These are phyloP conservation scores for Pantherophis vulpinus DNA, from an alignment of 2,797 vertebrate genomes.

Conservation along the genomic window DNA sequence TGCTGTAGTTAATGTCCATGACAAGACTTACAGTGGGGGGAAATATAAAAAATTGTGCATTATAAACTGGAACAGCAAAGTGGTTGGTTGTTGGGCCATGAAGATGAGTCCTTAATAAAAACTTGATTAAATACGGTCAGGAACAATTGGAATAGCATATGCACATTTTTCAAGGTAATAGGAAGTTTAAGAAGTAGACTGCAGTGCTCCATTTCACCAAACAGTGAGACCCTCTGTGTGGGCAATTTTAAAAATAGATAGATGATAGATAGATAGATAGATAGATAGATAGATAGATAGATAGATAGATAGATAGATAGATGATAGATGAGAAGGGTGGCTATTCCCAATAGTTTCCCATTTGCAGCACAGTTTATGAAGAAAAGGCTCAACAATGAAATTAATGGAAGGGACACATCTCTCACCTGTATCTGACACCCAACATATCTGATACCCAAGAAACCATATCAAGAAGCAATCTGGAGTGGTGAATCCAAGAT, in stretches of 20 bases:
- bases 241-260: not conserved
- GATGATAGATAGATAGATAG: too few relatives aligned
- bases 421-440: too few relatives aligned
- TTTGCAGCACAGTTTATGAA: not conserved
- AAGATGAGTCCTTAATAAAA: not conserved
- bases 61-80: not conserved
- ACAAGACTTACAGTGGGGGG: not conserved
- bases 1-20: not conserved
- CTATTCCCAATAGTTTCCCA: not conserved
- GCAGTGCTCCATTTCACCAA: not conserved
- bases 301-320: fast-evolving
- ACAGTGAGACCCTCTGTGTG: not conserved
- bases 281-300: too few relatives aligned
- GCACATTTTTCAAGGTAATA: not conserved
- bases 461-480: not conserved
- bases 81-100: not conserved
- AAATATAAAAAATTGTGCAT: not conserved
- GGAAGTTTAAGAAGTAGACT: not conserved
- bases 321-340: too few relatives aligned
- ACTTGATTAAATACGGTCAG: not conserved
- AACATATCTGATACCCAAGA: not conserved
- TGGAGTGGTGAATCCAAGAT: not conserved
- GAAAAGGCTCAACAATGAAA: not conserved
- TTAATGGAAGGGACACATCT: not conserved
- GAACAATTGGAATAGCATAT: not conserved